Base-by-base conservation (phyloP, 2,797 vertebrate genomes). In the Leptatherina wallacei region DNA sequence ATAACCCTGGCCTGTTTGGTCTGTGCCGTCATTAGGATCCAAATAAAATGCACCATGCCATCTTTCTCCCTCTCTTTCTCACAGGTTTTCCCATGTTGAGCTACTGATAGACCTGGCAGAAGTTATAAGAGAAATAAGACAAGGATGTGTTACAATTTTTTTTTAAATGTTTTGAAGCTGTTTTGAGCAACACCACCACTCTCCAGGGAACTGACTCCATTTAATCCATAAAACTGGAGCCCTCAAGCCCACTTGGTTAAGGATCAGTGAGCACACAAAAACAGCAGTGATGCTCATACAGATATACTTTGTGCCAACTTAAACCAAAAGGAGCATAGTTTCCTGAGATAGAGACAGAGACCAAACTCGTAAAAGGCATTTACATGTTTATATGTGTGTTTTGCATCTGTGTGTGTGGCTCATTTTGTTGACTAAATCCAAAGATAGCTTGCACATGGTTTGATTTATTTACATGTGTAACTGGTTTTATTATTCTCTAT, bases 81-180 rank as follows among this genome's bases (percentile, higher is more conserved):
- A 51, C 49, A 67, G 69, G 65, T 77, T 78, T 81, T 69, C 58
- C n/a, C 29, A 2, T 63, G 65, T 75, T 76, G 49, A 85, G 82
- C 82, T 13, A 54, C 74, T 56, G 58, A 69, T 56, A 85, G 68
- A 68, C 54, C 77, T 91, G 91, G 88, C 86, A 86, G 59, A 22
- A 69, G 84, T 85, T 89, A 71, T 77, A 22, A 90, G 58, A 54
- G 68, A 83, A 88, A 90, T 72, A 80, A 89, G 76, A 87, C 80
- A 78, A 80, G 83, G 78, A 80, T 63, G 22, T 47, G 60, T 59
- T 75, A 72, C 11, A 6, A 29, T 66, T 66, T 69, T 67, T n/a
- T n/a, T n/a, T n/a, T n/a, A 65, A 52, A 62, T 73, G 66, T 86
- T 86, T 74, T 73, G 71, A 81, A 81, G 77, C 78, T 79, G 73